Percentiles rank a stretch among this genome's conserved stretches.
Evolutionary conservation across 1,140 invertebrate genomes (phyloP).

Genomic region (Oncopodura yosiiana): DNA sequence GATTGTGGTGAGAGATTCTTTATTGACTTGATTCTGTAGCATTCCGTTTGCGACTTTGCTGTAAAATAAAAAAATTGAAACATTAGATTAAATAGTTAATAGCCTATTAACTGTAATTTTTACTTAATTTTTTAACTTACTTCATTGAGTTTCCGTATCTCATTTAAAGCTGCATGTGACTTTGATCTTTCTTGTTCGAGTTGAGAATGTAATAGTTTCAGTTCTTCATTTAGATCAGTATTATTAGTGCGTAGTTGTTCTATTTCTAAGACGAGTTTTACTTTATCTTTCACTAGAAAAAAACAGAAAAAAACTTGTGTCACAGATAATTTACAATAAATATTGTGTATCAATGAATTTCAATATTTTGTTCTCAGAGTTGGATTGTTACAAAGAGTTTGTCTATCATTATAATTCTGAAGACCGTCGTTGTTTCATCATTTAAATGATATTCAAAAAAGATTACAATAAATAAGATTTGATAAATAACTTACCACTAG

Average conservation of each 20-base stretch:
- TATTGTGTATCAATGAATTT: not conserved
- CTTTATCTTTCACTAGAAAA: conserved; percentile 63
- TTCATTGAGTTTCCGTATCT: conserved; percentile 39
- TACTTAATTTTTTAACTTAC: too few species aligned
- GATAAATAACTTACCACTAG: conserved; percentile 6
- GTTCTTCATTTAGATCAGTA: conserved; percentile 61
- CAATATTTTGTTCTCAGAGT: not conserved
- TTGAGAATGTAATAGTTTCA: conserved; percentile 55
- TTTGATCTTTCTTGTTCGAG: conserved; percentile 71
- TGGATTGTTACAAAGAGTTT: not conserved
- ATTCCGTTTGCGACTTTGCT: too few species aligned
- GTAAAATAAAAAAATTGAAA: too few species aligned
- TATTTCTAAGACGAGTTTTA: conserved; percentile 61
- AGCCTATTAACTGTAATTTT: too few species aligned
- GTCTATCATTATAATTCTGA: not conserved
- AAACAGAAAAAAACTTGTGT: conserved; percentile 13
- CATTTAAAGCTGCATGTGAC: conserved; percentile 49
- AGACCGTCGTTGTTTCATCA: too few species aligned
- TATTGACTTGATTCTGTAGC: too few species aligned
- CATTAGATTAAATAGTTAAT: too few species aligned
- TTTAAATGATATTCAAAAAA: too few species aligned
- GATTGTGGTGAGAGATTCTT: too few species aligned
- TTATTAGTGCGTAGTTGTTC: conserved; percentile 58
- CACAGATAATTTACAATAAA: not conserved
- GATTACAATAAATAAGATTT: not conserved